Base-by-base conservation (phyloP, 2,113 vertebrate species). In the Gorsachius goisagi region DNA sequence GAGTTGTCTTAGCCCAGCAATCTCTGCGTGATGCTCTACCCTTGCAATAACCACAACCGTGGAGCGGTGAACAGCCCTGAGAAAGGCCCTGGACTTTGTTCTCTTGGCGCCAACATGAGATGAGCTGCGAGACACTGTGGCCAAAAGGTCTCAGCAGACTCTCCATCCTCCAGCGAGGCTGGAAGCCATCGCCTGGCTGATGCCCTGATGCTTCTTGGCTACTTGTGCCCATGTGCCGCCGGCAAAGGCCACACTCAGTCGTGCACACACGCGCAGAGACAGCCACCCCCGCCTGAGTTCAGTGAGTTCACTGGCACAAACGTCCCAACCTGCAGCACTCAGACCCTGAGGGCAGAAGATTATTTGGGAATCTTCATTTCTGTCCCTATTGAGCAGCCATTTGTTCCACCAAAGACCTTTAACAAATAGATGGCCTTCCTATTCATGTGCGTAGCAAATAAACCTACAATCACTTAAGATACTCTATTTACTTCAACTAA, bases 51-150 rank as follows among this genome's bases (percentile, higher is more conserved):
- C 23, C 67, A 37, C 0, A 2, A 18, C 67, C 55, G 5, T 21
- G 27, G 47, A 35, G n/a, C 2, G 0, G 52, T 26, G 68, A 90
- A 44, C 0, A 2, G 28, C 30, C 26, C 6, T 4, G 6, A 53
- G 33, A 33, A 53, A 47, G 26, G 11, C 19, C 27, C 4, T 59
- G 39, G 35, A 49, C 50, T 80, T 87, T 15, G 30, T 24, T 33
- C n/a, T 78, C 60, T 58, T 30, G 33, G 55, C 8, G 6, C 26
- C 44, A 53, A 19, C 3, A 2, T 5, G 37, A 68, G 32, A 59
- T 14, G 18, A 71, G 23, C 27, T 69, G n/a, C 0, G 5, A 71
- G 58, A 53, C 58, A 20, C 18, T 2, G 2, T 4, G 16, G 17
- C 13, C 85, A 60, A 32, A 20, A 53, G 50, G 33, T 12, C 47